Conservation (phyloP, 2,888 invertebrate species). For the Drosophila greeni region DNA sequence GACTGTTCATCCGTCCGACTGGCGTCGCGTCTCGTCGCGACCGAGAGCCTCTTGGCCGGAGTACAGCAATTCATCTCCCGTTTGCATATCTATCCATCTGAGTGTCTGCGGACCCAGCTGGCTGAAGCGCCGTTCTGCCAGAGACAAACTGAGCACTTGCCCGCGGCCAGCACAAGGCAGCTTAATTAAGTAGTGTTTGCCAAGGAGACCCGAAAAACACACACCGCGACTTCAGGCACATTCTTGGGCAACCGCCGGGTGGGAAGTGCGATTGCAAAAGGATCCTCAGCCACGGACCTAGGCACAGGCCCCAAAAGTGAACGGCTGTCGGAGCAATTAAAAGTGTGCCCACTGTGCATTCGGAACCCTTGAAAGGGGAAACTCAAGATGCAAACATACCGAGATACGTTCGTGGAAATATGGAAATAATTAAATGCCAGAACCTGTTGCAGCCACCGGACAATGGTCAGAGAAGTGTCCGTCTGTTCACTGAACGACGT, state of each 20-base stretch:
- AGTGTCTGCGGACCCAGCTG: constrained; percentile 8
- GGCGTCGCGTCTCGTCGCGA: neutral
- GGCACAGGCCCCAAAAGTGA: constrained; percentile 47
- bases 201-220: constrained; percentile 27
- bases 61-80: constrained; percentile 8
- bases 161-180: constrained; percentile 27
- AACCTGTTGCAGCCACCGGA: constrained; percentile 49
- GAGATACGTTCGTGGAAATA: constrained; percentile 14
- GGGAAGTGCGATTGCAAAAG: constrained; percentile 61
- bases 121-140: constrained; percentile 5
- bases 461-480: constrained; percentile 18
- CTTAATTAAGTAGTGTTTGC: constrained; percentile 54
- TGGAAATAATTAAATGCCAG: constrained; percentile 32
- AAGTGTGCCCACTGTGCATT: constrained; percentile 46
- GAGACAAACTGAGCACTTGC: constrained; percentile 48
- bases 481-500: constrained; percentile 1
- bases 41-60: neutral
- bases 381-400: neutral
- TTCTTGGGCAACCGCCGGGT: constrained; percentile 57
- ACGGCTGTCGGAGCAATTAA: constrained; percentile 61
- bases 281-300: constrained; percentile 39
- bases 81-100: constrained; percentile 6
- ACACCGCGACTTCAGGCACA: constrained; percentile 14
- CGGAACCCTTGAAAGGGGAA: constrained; percentile 47
- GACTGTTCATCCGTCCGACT: neutral